These are phyloP conservation scores for Budorcas taxicolor DNA, from an alignment of 2,113 vertebrate species.

Conservation along the genomic window DNA sequence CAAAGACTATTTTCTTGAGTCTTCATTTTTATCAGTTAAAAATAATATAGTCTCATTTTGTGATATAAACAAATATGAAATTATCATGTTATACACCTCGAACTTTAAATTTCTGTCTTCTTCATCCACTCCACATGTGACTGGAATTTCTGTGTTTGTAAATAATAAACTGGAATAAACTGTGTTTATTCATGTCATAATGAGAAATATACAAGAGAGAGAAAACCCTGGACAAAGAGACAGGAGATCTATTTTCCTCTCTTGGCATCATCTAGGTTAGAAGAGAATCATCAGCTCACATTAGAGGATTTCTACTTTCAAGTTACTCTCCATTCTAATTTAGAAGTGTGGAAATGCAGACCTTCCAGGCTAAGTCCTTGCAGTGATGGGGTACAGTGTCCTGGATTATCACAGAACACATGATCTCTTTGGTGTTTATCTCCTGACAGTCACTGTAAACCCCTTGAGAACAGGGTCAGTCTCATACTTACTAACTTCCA, in stretches of 20 bases:
- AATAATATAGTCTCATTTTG: not conserved
- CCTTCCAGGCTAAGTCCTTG: not conserved
- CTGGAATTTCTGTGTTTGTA: not conserved
- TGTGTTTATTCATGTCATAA: not conserved
- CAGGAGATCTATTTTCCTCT: not conserved
- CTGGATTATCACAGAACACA: not conserved
- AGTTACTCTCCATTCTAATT: not conserved
- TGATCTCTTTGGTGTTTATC: not conserved
- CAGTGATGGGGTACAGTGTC: not conserved
- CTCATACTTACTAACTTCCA: not conserved
- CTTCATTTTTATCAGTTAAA: not conserved
- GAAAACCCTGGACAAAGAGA: not conserved
- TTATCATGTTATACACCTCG: not conserved
- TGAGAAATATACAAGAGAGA: not conserved
- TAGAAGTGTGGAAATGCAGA: not conserved
- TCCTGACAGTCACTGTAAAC: not conserved
- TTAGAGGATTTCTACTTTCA: not conserved
- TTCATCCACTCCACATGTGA: not conserved
- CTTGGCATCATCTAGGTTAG: not conserved
- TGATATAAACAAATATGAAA: not conserved
- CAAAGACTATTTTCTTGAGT: not conserved
- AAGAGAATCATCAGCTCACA: not conserved
- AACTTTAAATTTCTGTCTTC: not conserved
- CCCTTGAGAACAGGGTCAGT: not conserved
- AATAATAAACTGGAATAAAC: not conserved